A percentile compares a stretch with the other conserved stretches of the same genome.
Conservation (phyloP, 2,888 invertebrate species). For the Ganaspis brasiliensis region DNA sequence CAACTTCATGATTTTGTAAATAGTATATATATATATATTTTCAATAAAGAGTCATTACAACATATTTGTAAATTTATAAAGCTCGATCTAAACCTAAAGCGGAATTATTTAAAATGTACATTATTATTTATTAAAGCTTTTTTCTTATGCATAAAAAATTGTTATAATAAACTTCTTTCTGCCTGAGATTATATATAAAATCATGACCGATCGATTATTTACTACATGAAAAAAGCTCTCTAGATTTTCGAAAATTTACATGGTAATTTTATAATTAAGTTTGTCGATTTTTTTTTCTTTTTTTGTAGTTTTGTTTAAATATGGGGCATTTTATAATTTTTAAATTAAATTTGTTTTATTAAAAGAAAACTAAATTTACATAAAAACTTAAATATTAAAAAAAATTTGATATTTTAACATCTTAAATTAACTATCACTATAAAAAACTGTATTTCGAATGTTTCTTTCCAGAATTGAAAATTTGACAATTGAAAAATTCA, state of each 20-base stretch:
- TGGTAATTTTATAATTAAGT: too few relatives aligned
- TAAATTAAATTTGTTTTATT: too few relatives aligned
- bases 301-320: too few relatives aligned
- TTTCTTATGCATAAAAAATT: constrained; percentile 40
- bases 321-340: too few relatives aligned
- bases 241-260: background rate
- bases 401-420: too few relatives aligned
- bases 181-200: constrained; percentile 2
- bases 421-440: too few relatives aligned
- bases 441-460: too few relatives aligned
- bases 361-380: too few relatives aligned
- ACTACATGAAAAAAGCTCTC: background rate
- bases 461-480: too few relatives aligned
- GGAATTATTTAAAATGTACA: constrained; percentile 36
- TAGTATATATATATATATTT: constrained; percentile 17
- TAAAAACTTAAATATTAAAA: too few relatives aligned
- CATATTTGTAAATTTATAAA: background rate
- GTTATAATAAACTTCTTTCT: background rate
- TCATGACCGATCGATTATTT: background rate
- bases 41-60: constrained; percentile 15
- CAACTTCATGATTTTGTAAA: constrained; percentile 4
- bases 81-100: background rate
- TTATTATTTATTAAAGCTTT: constrained; percentile 51
- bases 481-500: too few relatives aligned
- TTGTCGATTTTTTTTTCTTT: too few relatives aligned